Evolutionary conservation across 2,888 invertebrate species (phyloP).

Genomic region (Parascotia fuliginaria): DNA sequence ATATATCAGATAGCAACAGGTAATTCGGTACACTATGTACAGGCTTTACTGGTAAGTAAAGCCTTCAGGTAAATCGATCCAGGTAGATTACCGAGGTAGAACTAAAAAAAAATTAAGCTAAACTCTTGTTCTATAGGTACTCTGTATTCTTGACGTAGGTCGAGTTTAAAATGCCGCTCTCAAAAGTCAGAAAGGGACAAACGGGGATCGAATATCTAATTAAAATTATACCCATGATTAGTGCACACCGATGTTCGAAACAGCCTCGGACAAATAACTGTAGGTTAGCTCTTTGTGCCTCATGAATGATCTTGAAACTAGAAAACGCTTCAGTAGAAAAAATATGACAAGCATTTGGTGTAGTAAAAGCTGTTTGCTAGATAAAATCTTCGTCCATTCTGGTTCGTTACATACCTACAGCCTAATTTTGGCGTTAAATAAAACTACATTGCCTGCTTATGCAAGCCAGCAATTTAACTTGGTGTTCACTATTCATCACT

Average conservation of each 20-base stretch:
- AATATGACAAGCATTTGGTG: no score
- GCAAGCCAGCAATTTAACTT: no score
- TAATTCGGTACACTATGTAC: constrained; percentile 9
- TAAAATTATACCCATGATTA: constrained; percentile 11
- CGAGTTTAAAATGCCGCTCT: constrained; percentile 5
- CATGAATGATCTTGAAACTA: no score
- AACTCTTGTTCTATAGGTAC: constrained; percentile 12
- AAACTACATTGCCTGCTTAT: no score
- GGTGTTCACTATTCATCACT: no score
- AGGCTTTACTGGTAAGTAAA: constrained; percentile 21
- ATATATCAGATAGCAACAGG: constrained; percentile 27
- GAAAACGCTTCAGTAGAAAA: no score
- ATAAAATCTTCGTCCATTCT: no score
- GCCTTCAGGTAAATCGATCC: constrained; percentile 12
- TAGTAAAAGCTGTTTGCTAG: no score
- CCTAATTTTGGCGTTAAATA: no score
- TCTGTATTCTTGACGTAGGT: constrained; percentile 5
- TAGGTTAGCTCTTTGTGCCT: no score
- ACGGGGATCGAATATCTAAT: constrained; percentile 8
- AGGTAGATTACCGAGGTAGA: constrained; percentile 15
- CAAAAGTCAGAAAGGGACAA: constrained; percentile 6
- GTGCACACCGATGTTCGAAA: constrained; percentile 1
- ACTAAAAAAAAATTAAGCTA: constrained; percentile 14
- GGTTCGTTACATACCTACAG: no score
- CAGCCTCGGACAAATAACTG: neutral